Evolutionary conservation across 2,888 invertebrate species (phyloP), one percentile per base, ranked within the genome.

Genomic region (Ennomos fuscantarius): DNA sequence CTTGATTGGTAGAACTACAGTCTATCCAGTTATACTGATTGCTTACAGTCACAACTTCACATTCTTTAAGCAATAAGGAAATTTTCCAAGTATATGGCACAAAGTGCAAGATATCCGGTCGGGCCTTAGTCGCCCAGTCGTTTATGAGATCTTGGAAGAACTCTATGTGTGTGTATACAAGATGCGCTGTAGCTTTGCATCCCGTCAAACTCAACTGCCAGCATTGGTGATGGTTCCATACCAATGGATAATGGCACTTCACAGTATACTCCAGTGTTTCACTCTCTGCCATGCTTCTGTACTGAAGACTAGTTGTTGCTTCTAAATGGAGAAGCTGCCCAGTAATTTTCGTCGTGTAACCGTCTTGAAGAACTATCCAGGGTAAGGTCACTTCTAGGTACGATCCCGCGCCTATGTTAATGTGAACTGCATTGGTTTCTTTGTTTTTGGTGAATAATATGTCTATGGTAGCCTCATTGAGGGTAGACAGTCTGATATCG

Each of bases 21-120:
- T 99, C 99, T 68, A 99, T 96, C 99, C 99, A 99, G 86, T 99
- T 99, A 85, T 97, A 97, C 81, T 99, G 98, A 88, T 99, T 99
- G 76, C 98, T 96, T 11, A 98, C 92, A 40, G 98, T 97, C 1
- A 99, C 94, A 11, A 99, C 93, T 88, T 99, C 99, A 86, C 99
- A 99, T 86, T 99, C 98, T 83, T 99, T 98, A 15, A 99, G 89
- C 8, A 97, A 93, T 60, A 99, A 92, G 61, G 96, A 96, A 74
- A 99, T 96, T 79, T 97, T 96, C 96, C 98, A 99, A 0, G 98
- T 98, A 85, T 99, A 99, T 1, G 99, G 99, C 51, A 99, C 96
- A 89, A 99, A 99, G 77, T 96, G 96, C 55, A 98, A 93, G 52
- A 99, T 94, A 82, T 99, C 99, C 0, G 99, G 98, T 10, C 96